These are phyloP conservation scores for Epicampocera succincta DNA, from an alignment of 2,888 invertebrate genomes.

Conservation along the genomic window DNA sequence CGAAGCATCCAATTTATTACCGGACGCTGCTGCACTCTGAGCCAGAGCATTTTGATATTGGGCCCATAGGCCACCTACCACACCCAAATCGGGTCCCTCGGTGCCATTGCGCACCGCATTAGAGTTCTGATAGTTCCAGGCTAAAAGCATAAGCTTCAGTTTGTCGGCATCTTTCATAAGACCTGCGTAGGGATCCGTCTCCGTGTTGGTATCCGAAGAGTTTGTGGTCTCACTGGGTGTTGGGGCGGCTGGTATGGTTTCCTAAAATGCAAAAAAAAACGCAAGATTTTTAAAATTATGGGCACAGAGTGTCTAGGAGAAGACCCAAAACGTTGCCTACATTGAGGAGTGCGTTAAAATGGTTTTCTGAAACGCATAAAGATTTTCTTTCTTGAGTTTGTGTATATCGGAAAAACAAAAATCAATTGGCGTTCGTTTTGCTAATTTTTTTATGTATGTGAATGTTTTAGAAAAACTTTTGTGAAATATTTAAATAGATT, in stretches of 20 bases:
- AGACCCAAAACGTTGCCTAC: not conserved
- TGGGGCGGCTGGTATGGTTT: slow-evolving; percentile 79
- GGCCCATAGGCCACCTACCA: slow-evolving; percentile 91
- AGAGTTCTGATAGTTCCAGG: slow-evolving; percentile 94
- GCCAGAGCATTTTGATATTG: slow-evolving; percentile 91
- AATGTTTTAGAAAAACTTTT: no score
- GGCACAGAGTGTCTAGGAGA: no score
- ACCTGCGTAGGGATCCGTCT: slow-evolving; percentile 80
- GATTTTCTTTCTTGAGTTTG: no score
- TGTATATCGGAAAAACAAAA: no score
- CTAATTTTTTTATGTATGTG: no score
- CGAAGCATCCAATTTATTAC: slow-evolving; percentile 80
- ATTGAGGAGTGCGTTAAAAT: not conserved
- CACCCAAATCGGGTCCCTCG: slow-evolving; percentile 81
- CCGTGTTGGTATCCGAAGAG: slow-evolving; percentile 74
- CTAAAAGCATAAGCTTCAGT: slow-evolving; percentile 93
- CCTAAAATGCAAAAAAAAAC: slow-evolving; percentile 71
- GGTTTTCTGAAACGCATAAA: no score
- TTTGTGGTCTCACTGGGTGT: slow-evolving; percentile 75
- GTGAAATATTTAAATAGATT: no score
- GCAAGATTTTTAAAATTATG: no score
- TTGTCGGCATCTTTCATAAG: slow-evolving; percentile 91
- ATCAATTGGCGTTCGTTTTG: no score
- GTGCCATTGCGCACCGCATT: slow-evolving; percentile 85
- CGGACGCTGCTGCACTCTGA: slow-evolving; percentile 84